phyloP scores from a whole-genome alignment of 2,113 vertebrate genomes.

The Lepus europaeus region DNA sequence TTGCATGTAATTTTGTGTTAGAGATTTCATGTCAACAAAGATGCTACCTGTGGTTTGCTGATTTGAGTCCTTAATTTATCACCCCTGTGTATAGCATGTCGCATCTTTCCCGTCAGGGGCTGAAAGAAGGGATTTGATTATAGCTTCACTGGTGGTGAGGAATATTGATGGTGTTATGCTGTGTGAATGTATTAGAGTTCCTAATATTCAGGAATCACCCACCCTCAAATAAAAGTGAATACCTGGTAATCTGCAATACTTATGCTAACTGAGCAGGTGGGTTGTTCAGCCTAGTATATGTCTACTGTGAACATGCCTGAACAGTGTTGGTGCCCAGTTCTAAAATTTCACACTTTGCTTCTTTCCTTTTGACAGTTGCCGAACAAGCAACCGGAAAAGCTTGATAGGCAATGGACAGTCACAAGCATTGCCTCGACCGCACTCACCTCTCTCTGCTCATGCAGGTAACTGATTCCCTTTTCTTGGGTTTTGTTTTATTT shows the following conservation, averaged over 20 bases:
- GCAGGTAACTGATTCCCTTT: slow-evolving; percentile 89
- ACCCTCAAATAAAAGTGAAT: not conserved
- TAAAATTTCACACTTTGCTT: slow-evolving; percentile 34
- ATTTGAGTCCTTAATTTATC: slow-evolving; percentile 71
- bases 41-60: slow-evolving; percentile 63
- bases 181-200: slow-evolving; percentile 52
- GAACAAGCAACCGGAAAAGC: slow-evolving; percentile 98
- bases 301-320: not conserved
- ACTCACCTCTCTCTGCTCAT: slow-evolving; percentile 97
- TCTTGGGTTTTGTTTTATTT: not conserved
- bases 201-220: slow-evolving; percentile 16
- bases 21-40: slow-evolving; percentile 78
- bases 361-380: slow-evolving; percentile 90
- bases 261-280: not conserved
- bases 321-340: not conserved
- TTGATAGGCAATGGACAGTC: slow-evolving; percentile 97
- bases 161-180: slow-evolving; percentile 68
- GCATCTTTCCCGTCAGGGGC: slow-evolving; percentile 28
- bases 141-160: slow-evolving; percentile 23
- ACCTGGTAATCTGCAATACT: not conserved
- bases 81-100: slow-evolving; percentile 52
- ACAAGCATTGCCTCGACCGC: slow-evolving; percentile 94
- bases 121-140: slow-evolving; percentile 55
- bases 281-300: not conserved
- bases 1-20: slow-evolving; percentile 77